These are phyloP conservation scores for Phyllopteryx taeniolatus DNA, from an alignment of 2,113 vertebrate genomes.

Conservation along the genomic window DNA sequence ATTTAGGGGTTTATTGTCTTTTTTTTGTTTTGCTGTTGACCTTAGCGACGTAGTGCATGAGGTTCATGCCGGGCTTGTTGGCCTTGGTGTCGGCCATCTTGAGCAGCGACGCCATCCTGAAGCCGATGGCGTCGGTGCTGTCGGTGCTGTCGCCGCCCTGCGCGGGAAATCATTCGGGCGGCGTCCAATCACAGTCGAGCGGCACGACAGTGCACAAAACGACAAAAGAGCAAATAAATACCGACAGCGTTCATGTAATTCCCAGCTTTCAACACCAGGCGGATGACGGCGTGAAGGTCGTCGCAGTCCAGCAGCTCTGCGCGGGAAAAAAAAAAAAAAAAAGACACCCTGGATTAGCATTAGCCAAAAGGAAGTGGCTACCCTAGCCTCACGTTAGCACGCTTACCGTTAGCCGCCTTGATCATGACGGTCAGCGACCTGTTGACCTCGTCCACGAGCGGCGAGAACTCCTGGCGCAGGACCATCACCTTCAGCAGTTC, in stretches of 20 bases:
- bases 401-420: conserved; percentile 69
- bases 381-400: not conserved
- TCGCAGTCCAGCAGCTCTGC: conserved; percentile 77
- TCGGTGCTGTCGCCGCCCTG: conserved; percentile 76
- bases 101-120: conserved; percentile 77
- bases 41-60: conserved; percentile 80
- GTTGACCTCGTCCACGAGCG: conserved; percentile 70
- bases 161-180: not conserved
- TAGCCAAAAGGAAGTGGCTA: not conserved
- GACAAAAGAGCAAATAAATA: conserved; percentile 9
- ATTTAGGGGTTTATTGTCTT: not conserved
- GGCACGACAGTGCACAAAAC: too few relatives aligned
- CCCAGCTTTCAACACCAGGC: conserved; percentile 78
- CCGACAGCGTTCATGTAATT: conserved; percentile 84
- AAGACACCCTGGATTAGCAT: not conserved
- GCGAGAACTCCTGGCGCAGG: conserved; percentile 79
- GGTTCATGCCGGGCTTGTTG: conserved; percentile 79
- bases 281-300: conserved; percentile 79
- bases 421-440: conserved; percentile 69
- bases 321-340: not conserved
- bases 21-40: conserved; percentile 42
- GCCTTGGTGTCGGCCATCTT: conserved; percentile 80
- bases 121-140: conserved; percentile 72
- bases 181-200: not conserved
- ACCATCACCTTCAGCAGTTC: conserved; percentile 71